Percentiles rank a stretch among this genome's conserved stretches.
Conservation (phyloP, 2,797 vertebrate species). For the Tadarida brasiliensis region DNA sequence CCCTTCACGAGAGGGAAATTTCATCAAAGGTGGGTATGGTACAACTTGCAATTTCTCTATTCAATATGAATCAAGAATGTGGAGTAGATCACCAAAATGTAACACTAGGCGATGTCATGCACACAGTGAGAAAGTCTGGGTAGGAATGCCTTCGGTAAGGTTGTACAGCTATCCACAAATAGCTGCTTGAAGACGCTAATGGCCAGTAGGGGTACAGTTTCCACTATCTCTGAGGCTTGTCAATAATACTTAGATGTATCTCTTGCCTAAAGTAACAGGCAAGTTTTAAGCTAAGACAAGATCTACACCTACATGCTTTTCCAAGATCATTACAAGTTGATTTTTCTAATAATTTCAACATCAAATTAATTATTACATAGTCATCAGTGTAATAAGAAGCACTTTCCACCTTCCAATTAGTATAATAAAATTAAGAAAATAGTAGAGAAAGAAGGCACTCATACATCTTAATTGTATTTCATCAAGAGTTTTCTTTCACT, state of each 20-base stretch:
- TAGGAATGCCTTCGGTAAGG: fast-evolving
- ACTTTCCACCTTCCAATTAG: neutral
- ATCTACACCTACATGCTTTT: neutral
- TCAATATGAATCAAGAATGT: neutral
- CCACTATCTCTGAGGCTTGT: neutral
- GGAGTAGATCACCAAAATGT: neutral
- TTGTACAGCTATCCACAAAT: fast-evolving
- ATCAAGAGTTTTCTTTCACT: neutral
- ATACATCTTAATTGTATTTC: neutral
- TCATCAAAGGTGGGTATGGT: too few relatives aligned
- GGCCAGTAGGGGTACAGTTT: fast-evolving
- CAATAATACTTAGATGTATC: too few relatives aligned
- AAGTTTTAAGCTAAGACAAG: neutral
- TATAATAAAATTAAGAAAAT: neutral
- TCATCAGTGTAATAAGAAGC: neutral
- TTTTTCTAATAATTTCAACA: slow-evolving; percentile 34
- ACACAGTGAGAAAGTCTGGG: fast-evolving
- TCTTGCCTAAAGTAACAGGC: neutral
- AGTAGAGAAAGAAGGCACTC: neutral
- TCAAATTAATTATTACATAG: neutral
- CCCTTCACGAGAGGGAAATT: neutral
- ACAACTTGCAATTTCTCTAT: neutral
- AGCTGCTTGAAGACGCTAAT: fast-evolving
- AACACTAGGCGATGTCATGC: fast-evolving
- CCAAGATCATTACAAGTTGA: neutral